Evolutionary conservation across 2,888 invertebrate genomes (phyloP).

Genomic region (Tetragonisca angustula): DNA sequence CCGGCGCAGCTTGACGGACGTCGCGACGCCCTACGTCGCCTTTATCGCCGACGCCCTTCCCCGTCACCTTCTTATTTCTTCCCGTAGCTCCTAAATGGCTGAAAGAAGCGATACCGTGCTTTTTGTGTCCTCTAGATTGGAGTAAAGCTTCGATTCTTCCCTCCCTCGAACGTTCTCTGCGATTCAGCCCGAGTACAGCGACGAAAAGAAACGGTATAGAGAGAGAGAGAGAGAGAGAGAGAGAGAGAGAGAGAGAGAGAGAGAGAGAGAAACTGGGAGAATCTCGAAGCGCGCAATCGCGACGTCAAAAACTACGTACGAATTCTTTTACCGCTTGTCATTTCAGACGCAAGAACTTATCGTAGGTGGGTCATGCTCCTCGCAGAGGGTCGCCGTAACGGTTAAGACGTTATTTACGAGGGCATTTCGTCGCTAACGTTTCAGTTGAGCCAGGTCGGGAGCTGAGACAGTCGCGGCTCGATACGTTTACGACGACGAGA

Average conservation of each 20-base stretch:
- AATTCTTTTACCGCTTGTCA: slow-evolving; percentile 54
- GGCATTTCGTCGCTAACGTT: slow-evolving; percentile 80
- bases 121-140: slow-evolving; percentile 15
- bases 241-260: no score
- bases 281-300: slow-evolving; percentile 18
- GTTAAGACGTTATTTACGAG: slow-evolving; percentile 83
- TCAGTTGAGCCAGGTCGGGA: slow-evolving; percentile 81
- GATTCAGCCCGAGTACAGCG: not conserved
- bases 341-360: slow-evolving; percentile 54
- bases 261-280: not conserved
- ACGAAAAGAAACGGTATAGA: not conserved
- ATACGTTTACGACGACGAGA: slow-evolving; percentile 81
- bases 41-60: slow-evolving; percentile 78
- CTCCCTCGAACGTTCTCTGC: not conserved
- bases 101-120: slow-evolving; percentile 53
- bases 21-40: slow-evolving; percentile 83
- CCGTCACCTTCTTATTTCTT: slow-evolving; percentile 58
- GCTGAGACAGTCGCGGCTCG: slow-evolving; percentile 67
- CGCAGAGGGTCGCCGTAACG: slow-evolving; percentile 74
- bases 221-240: not conserved
- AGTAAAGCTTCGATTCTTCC: not conserved
- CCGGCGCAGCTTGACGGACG: slow-evolving; percentile 82
- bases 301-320: slow-evolving; percentile 31
- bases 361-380: slow-evolving; percentile 56
- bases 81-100: slow-evolving; percentile 48